Evolutionary conservation across 2,888 invertebrate genomes (phyloP).

Genomic region (Aphodius sticticus): DNA sequence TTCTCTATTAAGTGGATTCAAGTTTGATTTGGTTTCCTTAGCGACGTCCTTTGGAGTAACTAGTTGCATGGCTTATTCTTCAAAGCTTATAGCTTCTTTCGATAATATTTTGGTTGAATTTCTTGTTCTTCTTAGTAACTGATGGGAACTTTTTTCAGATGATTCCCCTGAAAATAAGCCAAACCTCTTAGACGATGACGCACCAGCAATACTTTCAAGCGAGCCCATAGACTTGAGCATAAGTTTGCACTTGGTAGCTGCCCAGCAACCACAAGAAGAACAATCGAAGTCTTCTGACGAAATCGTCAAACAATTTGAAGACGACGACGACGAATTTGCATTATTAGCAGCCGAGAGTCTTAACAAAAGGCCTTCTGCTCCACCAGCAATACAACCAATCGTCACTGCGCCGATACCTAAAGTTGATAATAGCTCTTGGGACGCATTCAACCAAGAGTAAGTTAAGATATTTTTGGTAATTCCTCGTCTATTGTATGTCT

Average conservation of each 20-base stretch:
- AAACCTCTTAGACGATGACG: constrained; percentile 77
- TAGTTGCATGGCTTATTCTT: too few relatives aligned
- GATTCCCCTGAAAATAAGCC: constrained; percentile 46
- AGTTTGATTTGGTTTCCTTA: too few relatives aligned
- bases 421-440: constrained; percentile 68
- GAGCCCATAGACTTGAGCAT: constrained; percentile 77
- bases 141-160: too few relatives aligned
- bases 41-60: too few relatives aligned
- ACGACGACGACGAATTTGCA: constrained; percentile 79
- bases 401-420: constrained; percentile 60
- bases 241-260: constrained; percentile 59
- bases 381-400: constrained; percentile 56
- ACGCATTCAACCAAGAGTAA: constrained; percentile 69
- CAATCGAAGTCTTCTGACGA: constrained; percentile 45
- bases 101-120: too few relatives aligned
- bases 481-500: neutral
- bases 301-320: constrained; percentile 60
- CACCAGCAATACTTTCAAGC: constrained; percentile 69
- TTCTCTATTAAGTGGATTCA: too few relatives aligned
- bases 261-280: constrained; percentile 38
- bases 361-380: constrained; percentile 63
- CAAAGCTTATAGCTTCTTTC: constrained; percentile 4
- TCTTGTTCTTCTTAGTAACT: too few relatives aligned
- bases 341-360: constrained; percentile 81
- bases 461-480: constrained; percentile 29